A percentile compares a stretch with the other conserved stretches of the same genome.
Conservation (phyloP, 2,888 invertebrate species). For the Biston betularia region DNA sequence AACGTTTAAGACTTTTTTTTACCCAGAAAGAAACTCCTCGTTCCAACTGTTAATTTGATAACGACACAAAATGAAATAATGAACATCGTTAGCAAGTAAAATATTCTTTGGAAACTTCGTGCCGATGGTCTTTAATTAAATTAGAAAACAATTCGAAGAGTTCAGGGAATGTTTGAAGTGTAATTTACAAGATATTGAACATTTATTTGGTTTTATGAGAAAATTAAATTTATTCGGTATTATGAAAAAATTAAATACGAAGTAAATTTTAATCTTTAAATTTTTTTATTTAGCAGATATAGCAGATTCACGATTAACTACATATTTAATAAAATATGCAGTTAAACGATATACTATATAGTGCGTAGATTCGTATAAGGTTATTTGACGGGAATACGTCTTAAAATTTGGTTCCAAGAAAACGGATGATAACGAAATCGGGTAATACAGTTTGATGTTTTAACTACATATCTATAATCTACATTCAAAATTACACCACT, state of each 20-base stretch:
- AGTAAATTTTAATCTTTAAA: too few species aligned
- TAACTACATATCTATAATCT: too few species aligned
- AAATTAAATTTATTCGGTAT: not conserved
- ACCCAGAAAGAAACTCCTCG: constrained; percentile 19
- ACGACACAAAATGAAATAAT: constrained; percentile 41
- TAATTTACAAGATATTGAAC: constrained; percentile 43
- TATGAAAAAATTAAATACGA: not conserved
- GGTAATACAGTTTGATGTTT: too few species aligned
- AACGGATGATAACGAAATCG: too few species aligned
- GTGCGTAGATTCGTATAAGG: too few species aligned
- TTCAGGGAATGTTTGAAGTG: constrained; percentile 37
- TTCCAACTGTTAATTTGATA: constrained; percentile 42
- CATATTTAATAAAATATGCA: too few species aligned
- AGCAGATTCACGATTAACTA: too few species aligned
- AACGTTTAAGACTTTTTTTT: not conserved
- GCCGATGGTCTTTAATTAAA: constrained; percentile 41
- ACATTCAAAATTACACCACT: too few species aligned
- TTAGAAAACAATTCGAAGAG: constrained; percentile 47
- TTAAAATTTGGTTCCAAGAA: too few species aligned
- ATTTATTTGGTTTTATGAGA: constrained; percentile 35
- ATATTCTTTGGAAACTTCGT: constrained; percentile 42
- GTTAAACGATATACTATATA: too few species aligned
- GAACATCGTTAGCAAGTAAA: constrained; percentile 45
- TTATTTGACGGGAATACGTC: too few species aligned
- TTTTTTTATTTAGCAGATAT: too few species aligned